Base-by-base conservation (phyloP, 2,888 invertebrate species). In the Autographa gamma region DNA sequence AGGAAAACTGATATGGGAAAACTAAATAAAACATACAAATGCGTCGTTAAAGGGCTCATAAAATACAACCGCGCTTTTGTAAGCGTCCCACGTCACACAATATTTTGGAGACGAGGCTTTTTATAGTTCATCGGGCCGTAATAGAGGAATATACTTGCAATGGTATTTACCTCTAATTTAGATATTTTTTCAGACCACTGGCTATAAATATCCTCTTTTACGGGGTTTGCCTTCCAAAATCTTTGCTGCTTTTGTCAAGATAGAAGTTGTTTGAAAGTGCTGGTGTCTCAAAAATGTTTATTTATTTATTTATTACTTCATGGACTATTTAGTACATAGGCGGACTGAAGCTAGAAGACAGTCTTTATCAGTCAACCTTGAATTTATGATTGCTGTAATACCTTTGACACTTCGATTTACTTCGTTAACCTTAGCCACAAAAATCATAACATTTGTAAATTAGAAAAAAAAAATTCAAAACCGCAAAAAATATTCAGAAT, bases 11-110 rank as follows among this genome's bases (percentile, higher is more conserved):
- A 89, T 90, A 88, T 80, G 82, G 74, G 82, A 79, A 84, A 83
- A 85, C 87, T 88, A 89, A 89, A 90, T 89, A 89, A 90, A 88
- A 89, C 84, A 85, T 85, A 85, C 82, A 77, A 82, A 84, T 84
- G 83, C 83, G 85, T 81, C 87, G 88, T 89, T 89, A 90, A 88
- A 88, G 74, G 76, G 77, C 70, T 83, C 87, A 86, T 91, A 91
- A 91, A 91, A 84, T 84, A 81, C 77, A 84, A 81, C 80, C 77
- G 77, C 71, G 75, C 76, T 69, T 82, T 77, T 81, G 84, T 87
- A 89, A 85, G 86, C 85, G 66, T 38, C 81, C 85, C 90, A 87
- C 89, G 90, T 89, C 79, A 83, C 78, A 85, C 86, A 86, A 86
- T 89, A 89, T 89, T 85, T 85, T 85, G 78, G 80, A 86, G 85